Percentiles rank a stretch among this genome's conserved stretches.
phyloP scores from a whole-genome alignment of 1,140 invertebrate species.

The Tetragonula clypearis region DNA sequence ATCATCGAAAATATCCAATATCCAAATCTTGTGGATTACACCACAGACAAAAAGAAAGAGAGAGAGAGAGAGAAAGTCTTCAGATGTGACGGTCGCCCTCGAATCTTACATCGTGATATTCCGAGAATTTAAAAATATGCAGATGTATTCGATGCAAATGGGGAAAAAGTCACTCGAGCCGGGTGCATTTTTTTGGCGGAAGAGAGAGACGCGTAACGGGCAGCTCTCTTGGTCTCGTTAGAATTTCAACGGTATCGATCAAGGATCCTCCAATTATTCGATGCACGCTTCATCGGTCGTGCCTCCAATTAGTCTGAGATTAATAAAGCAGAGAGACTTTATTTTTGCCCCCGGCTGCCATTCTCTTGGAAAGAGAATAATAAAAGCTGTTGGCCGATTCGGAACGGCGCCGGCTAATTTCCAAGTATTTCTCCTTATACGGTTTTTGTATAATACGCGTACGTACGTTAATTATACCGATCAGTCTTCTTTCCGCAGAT shows the following conservation, averaged over 20 bases:
- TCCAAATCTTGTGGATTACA: too few species aligned
- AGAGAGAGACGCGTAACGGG: not conserved
- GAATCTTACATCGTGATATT: not conserved
- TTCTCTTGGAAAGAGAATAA: not conserved
- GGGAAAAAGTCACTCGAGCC: not conserved
- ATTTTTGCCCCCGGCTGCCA: not conserved
- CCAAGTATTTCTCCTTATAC: too few species aligned
- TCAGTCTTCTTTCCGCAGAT: not conserved
- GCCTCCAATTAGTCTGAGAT: slow-evolving; percentile 30
- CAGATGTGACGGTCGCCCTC: not conserved
- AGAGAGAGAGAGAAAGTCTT: too few species aligned
- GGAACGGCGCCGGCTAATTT: not conserved
- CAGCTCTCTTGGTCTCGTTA: slow-evolving; percentile 27
- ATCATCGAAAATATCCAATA: too few species aligned
- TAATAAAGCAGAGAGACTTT: not conserved
- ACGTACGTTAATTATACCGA: not conserved
- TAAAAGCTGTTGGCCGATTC: not conserved
- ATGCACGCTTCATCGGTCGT: not conserved
- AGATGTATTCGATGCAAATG: slow-evolving; percentile 23
- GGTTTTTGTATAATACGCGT: not conserved
- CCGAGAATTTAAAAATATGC: slow-evolving; percentile 26
- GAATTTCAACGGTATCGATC: slow-evolving; percentile 14
- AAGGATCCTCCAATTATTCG: slow-evolving; percentile 38
- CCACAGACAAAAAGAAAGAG: not conserved
- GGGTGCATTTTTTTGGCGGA: slow-evolving; percentile 13